Conservation (phyloP, 2,888 invertebrate species). For the Orchesella flavescens region DNA sequence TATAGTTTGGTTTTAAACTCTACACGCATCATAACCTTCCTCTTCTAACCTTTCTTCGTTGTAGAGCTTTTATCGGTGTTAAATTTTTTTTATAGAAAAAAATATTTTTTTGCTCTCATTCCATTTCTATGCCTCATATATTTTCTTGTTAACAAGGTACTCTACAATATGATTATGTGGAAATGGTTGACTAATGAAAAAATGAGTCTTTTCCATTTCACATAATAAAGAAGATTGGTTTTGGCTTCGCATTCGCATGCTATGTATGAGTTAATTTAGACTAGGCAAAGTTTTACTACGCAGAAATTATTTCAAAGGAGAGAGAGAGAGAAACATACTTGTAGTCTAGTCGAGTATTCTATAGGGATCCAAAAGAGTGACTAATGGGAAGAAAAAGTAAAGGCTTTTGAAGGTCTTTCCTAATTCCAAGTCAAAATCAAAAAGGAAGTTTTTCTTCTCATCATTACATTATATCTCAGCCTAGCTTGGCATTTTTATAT, state of each 20-base stretch:
- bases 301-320: background rate
- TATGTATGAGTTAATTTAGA: no score
- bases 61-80: background rate
- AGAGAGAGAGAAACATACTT: background rate
- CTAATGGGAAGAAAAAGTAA: no score
- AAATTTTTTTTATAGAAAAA: background rate
- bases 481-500: no score
- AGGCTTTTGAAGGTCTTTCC: no score
- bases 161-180: background rate
- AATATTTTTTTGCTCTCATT: slow-evolving; percentile 7
- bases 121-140: slow-evolving; percentile 43
- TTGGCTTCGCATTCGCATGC: no score
- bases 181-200: slow-evolving; percentile 22
- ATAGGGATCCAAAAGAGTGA: no score
- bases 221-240: no score
- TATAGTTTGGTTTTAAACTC: background rate
- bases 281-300: background rate
- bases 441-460: no score
- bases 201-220: slow-evolving; percentile 10
- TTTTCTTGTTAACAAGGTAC: slow-evolving; percentile 52
- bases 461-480: no score
- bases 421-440: no score
- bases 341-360: no score
- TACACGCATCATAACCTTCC: background rate
- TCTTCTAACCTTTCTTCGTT: background rate